Evolutionary conservation across 2,888 invertebrate species (phyloP).

Genomic region (Psylliodes chrysocephalus): DNA sequence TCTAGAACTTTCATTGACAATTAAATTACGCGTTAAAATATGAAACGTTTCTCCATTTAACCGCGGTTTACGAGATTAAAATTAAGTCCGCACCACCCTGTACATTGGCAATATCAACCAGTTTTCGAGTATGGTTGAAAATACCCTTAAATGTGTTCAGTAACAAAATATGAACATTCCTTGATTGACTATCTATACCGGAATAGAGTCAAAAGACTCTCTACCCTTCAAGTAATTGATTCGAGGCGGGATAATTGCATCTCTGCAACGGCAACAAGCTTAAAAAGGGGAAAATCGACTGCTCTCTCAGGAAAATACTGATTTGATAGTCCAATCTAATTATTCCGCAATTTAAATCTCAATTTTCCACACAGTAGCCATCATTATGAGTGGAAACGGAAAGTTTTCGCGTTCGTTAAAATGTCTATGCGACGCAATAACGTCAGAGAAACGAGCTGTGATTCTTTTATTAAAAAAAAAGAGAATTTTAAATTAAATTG

Average conservation of each 20-base stretch:
- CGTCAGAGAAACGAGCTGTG: not conserved
- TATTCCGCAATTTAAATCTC: constrained; percentile 31
- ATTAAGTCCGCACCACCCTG: too few relatives aligned
- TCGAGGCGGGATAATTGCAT: constrained; percentile 4
- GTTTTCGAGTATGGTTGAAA: too few relatives aligned
- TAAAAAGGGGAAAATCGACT: constrained; percentile 18
- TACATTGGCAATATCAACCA: too few relatives aligned
- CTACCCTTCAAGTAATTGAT: constrained; percentile 12
- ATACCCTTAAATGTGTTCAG: too few relatives aligned
- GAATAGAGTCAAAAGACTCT: not conserved
- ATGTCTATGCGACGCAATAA: not conserved
- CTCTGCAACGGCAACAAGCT: constrained; percentile 12
- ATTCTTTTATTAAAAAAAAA: not conserved
- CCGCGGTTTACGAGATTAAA: too few relatives aligned
- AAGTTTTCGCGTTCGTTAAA: constrained; percentile 6
- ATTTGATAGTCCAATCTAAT: constrained; percentile 28
- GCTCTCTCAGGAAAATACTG: constrained; percentile 12
- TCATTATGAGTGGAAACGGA: constrained; percentile 17
- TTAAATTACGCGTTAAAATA: too few relatives aligned
- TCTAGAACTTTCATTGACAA: too few relatives aligned
- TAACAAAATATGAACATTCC: too few relatives aligned
- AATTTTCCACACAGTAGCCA: constrained; percentile 25
- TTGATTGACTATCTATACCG: too few relatives aligned
- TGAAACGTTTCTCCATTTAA: too few relatives aligned
- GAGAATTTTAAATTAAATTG: too few relatives aligned